Conservation (phyloP, 2,888 invertebrate species). For the Idaea dimidiata region DNA sequence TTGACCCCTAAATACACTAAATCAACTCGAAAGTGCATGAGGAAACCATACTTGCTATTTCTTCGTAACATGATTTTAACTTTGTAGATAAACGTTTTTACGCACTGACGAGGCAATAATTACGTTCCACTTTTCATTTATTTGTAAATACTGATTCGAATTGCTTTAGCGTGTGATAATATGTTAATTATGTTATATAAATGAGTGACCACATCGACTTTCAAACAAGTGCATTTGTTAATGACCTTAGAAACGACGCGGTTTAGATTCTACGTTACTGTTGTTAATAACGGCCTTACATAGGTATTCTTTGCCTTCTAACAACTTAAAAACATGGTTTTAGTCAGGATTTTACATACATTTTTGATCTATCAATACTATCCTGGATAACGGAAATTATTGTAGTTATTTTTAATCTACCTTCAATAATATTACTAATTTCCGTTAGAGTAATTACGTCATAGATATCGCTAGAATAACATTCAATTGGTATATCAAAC, state of each 20-base stretch:
- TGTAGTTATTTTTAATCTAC: not conserved
- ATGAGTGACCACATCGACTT: not conserved
- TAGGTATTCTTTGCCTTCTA: not conserved
- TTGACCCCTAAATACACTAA: conserved; percentile 24
- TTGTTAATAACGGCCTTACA: not conserved
- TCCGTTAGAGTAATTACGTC: not conserved
- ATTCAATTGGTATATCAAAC: not conserved
- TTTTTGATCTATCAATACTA: not conserved
- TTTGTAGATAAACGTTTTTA: not conserved
- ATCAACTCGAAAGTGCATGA: conserved; percentile 37
- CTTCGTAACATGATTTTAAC: not conserved
- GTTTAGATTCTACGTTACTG: not conserved
- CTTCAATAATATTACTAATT: not conserved
- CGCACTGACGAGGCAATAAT: not conserved
- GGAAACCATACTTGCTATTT: conserved; percentile 27
- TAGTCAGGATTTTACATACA: not conserved
- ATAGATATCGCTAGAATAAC: not conserved
- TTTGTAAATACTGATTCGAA: not conserved
- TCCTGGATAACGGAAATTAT: not conserved
- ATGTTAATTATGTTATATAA: not conserved
- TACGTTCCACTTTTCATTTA: not conserved
- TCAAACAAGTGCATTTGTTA: not conserved
- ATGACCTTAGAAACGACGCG: not conserved
- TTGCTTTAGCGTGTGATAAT: not conserved
- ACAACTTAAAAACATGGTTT: not conserved